phyloP scores from a whole-genome alignment of 1,140 invertebrate species.

The Zaprionus capensis region DNA sequence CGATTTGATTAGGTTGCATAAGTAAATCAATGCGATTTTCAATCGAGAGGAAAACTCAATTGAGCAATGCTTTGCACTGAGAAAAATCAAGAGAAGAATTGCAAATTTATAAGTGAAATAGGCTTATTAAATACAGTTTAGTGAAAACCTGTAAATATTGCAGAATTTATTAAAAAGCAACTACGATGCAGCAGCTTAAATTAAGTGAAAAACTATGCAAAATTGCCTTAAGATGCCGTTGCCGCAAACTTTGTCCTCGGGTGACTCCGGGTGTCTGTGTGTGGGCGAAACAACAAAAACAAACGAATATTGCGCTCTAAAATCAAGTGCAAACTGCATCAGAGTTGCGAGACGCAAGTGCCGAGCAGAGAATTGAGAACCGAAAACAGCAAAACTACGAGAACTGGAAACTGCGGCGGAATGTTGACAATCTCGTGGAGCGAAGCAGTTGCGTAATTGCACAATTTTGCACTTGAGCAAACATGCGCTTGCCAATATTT shows the following conservation, averaged over 20 bases:
- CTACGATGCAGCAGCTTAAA: slow-evolving; percentile 23
- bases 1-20: neutral
- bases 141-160: neutral
- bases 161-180: neutral
- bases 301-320: slow-evolving; percentile 14
- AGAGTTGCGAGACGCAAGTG: neutral
- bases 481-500: slow-evolving; percentile 72
- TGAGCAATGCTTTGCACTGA: neutral
- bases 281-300: slow-evolving; percentile 9
- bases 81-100: neutral
- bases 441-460: slow-evolving; percentile 64
- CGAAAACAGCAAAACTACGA: neutral
- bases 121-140: neutral
- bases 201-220: slow-evolving; percentile 39
- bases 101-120: neutral
- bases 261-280: neutral
- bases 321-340: slow-evolving; percentile 37
- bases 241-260: slow-evolving; percentile 44
- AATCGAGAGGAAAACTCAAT: neutral
- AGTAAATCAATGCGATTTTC: neutral
- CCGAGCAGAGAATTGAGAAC: neutral
- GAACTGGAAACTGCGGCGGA: neutral
- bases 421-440: slow-evolving; percentile 26
- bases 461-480: slow-evolving; percentile 78
- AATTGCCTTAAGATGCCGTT: slow-evolving; percentile 46